A percentile compares a stretch with the other conserved stretches of the same genome.
Evolutionary conservation across 1,140 invertebrate genomes (phyloP).

Genomic region (Phortica variegata): DNA sequence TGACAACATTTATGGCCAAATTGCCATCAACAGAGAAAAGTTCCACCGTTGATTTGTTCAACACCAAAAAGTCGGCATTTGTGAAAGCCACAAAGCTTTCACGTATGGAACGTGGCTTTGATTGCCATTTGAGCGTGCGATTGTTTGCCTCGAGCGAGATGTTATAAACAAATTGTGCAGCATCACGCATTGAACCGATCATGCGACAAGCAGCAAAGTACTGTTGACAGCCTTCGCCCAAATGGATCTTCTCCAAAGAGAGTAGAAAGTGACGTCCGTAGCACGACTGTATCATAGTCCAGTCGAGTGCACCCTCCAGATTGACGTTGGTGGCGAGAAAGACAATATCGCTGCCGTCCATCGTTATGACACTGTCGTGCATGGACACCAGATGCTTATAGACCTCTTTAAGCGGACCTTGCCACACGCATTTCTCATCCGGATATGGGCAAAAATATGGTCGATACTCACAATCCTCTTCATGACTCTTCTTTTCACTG

Average conservation of each 20-base stretch:
- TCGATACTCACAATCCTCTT: slow-evolving; percentile 95
- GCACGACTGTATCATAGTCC: slow-evolving; percentile 99
- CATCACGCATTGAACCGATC: slow-evolving; percentile 97
- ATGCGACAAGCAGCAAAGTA: slow-evolving; percentile 99
- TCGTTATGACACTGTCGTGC: slow-evolving; percentile 98
- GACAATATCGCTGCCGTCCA: slow-evolving; percentile 97
- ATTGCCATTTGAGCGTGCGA: slow-evolving; percentile 96
- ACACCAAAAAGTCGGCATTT: slow-evolving; percentile 97
- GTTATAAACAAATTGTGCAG: slow-evolving; percentile 97
- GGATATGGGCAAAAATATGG: slow-evolving; percentile 99
- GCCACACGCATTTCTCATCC: slow-evolving; percentile 98
- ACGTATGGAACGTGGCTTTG: slow-evolving; percentile 96
- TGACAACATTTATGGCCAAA: slow-evolving; percentile 98
- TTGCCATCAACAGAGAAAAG: slow-evolving; percentile 99
- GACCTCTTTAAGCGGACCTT: slow-evolving; percentile 86
- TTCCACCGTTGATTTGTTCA: slow-evolving; percentile 96
- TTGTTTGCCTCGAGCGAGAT: slow-evolving; percentile 93
- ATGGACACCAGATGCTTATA: slow-evolving; percentile 96
- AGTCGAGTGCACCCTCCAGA: slow-evolving; percentile 97
- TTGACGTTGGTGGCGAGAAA: slow-evolving; percentile 99
- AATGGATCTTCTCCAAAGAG: slow-evolving; percentile 98
- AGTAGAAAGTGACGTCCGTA: slow-evolving; percentile 99
- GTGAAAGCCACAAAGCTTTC: slow-evolving; percentile 97
- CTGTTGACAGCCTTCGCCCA: slow-evolving; percentile 94
- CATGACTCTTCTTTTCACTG: slow-evolving; percentile 95